Evolutionary conservation across 2,797 vertebrate species (phyloP).

Genomic region (Gymnopithys bicolor): DNA sequence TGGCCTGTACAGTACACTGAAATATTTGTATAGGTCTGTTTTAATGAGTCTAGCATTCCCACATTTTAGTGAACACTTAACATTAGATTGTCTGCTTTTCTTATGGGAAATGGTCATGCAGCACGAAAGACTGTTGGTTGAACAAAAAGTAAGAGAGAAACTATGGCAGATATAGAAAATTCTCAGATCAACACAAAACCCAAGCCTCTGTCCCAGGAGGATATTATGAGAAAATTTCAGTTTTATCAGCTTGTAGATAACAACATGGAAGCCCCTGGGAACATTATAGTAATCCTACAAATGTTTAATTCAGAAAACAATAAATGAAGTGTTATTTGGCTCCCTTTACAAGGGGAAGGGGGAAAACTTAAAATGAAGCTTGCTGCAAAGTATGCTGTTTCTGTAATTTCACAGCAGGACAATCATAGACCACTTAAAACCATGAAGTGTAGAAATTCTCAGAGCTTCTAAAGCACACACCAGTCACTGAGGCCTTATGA

Average conservation of each 20-base stretch:
- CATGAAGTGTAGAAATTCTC: background rate
- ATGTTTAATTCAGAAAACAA: constrained; percentile 31
- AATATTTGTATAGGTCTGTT: background rate
- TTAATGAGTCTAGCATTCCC: background rate
- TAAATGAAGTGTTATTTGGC: background rate
- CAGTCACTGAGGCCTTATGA: background rate
- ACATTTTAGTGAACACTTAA: background rate
- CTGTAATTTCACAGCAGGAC: constrained; percentile 41
- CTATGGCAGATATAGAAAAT: background rate
- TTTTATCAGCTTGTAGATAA: background rate
- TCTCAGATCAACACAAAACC: background rate
- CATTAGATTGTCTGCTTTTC: background rate
- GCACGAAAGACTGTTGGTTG: background rate
- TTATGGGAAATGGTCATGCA: background rate
- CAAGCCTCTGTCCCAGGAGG: background rate
- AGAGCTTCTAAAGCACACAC: background rate
- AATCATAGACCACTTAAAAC: constrained; percentile 18
- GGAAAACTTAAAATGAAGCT: background rate
- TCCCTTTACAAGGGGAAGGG: constrained; percentile 8
- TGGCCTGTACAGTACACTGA: background rate
- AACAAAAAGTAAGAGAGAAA: background rate
- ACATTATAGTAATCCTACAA: background rate
- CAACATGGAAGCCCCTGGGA: background rate
- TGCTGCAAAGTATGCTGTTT: background rate
- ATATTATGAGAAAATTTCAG: background rate